Evolutionary conservation across 2,888 invertebrate genomes (phyloP).

Genomic region (Brachynemurus nebulosus): DNA sequence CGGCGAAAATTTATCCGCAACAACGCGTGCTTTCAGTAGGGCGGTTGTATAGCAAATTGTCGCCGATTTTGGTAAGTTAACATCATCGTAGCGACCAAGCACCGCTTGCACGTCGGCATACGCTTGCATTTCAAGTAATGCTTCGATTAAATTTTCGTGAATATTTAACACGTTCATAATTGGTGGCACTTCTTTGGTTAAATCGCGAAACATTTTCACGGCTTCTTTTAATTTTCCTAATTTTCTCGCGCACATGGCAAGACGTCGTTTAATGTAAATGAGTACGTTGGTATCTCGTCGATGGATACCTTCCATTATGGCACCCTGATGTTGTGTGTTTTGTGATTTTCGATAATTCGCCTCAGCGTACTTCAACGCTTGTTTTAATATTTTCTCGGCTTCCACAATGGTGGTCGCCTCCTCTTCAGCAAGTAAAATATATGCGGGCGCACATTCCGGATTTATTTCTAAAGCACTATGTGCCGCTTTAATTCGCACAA

Average conservation of each 20-base stretch:
- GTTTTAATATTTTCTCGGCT: conserved; percentile 68
- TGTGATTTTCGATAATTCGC: conserved; percentile 68
- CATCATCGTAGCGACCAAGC: conserved; percentile 86
- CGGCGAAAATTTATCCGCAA: conserved; percentile 80
- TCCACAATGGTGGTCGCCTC: conserved; percentile 87
- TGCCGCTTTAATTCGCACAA: conserved; percentile 81
- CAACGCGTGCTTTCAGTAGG: conserved; percentile 77
- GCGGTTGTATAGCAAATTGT: conserved; percentile 92
- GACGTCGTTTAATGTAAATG: conserved; percentile 82
- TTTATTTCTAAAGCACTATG: conserved; percentile 75
- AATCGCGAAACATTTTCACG: conserved; percentile 90
- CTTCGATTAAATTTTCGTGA: conserved; percentile 94
- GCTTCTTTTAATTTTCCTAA: conserved; percentile 89
- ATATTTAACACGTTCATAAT: conserved; percentile 87
- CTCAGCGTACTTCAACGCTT: conserved; percentile 74
- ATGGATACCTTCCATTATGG: conserved; percentile 60
- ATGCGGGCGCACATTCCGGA: conserved; percentile 87
- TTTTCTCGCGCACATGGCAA: conserved; percentile 96
- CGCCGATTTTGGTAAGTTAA: conserved; percentile 86
- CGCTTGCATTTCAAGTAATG: conserved; percentile 86
- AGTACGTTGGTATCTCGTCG: conserved; percentile 84
- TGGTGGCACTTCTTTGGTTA: conserved; percentile 92
- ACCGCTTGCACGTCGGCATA: conserved; percentile 94
- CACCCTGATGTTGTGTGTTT: conserved; percentile 61
- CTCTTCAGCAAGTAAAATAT: conserved; percentile 91